Evolutionary conservation across 1,140 invertebrate species (phyloP), one percentile per base, ranked within the genome.

Genomic region (Battus philenor): DNA sequence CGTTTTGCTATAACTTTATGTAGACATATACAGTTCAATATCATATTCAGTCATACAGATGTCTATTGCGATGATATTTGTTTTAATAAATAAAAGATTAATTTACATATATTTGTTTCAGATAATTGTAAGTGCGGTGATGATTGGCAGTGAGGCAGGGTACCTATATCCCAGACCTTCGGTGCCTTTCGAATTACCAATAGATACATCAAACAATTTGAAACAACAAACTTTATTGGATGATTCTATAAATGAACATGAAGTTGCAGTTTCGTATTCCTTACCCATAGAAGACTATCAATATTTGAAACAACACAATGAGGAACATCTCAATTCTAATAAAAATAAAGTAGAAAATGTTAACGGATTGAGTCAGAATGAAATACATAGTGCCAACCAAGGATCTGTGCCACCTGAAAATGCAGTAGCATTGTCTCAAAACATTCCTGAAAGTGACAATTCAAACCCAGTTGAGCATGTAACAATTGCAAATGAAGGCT

Each of bases 251-350:
- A 24, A 9, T 24, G 18, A 39, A 29, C 33, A 26, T 2, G 44
- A 55, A 8, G 54, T 51, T 44, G 30, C 30, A 2, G 20, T 52
- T 16, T 54, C 49, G 5, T 57, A 50, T 38, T 51, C 56, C 7
- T 10, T 54, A 44, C 46, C 56, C 0, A 22, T 50, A 15, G 36
- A 55, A 33, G 50, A 54, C 18, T 52, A 57, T 32, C n/a, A 31
- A 29, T 60, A 52, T 44, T 55, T 57, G 16, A 43, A 67, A 10
- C 76, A 86, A 2, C 86, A 90, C 0, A 84, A 87, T 22, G 92
- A 92, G 5, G 15, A 29, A 2, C 16, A 41, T 17, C 38, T 29
- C 8, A 8, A 17, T 13, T 27, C 8, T 16, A 2, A 15, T 27
- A 13, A 16, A 0, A 41, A 15, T 41, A 26, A 17, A 0, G 8